These are phyloP conservation scores for Motacilla alba DNA, from an alignment of 2,113 vertebrate species.

Conservation along the genomic window DNA sequence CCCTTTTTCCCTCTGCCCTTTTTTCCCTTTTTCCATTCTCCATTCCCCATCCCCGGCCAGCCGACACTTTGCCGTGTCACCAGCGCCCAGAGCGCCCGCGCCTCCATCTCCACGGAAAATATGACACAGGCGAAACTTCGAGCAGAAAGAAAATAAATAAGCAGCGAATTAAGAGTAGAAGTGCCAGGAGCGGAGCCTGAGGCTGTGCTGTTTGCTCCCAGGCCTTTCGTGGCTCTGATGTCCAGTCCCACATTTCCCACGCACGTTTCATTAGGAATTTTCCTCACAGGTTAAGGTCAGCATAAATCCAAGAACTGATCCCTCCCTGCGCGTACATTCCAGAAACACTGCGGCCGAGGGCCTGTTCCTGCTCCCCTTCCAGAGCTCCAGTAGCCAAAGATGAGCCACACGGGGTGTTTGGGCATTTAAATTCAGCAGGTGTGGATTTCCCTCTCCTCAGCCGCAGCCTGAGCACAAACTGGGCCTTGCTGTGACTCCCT, in stretches of 20 bases:
- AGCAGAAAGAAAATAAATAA: neutral
- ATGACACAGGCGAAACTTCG: rapidly evolving
- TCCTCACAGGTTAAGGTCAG: neutral
- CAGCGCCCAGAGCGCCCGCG: neutral
- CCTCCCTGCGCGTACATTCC: rapidly evolving
- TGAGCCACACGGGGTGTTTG: neutral
- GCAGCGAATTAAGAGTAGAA: rapidly evolving
- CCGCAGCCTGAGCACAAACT: neutral
- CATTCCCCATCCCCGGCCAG: neutral
- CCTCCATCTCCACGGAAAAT: neutral
- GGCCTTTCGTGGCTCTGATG: rapidly evolving
- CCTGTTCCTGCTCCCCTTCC: neutral
- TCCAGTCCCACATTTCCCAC: neutral
- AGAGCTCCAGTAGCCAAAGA: rapidly evolving
- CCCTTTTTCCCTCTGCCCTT: neutral
- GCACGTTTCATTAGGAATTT: rapidly evolving
- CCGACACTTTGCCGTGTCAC: neutral
- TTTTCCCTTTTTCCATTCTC: neutral
- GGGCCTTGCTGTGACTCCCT: neutral
- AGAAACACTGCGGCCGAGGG: neutral
- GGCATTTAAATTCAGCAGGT: rapidly evolving
- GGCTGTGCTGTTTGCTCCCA: neutral
- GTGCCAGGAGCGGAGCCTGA: neutral
- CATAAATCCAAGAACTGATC: neutral
- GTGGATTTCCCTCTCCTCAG: neutral